Evolutionary conservation across 1,140 invertebrate species (phyloP), one percentile per base, ranked within the genome.

Genomic region (Drosophila pallidifrons): DNA sequence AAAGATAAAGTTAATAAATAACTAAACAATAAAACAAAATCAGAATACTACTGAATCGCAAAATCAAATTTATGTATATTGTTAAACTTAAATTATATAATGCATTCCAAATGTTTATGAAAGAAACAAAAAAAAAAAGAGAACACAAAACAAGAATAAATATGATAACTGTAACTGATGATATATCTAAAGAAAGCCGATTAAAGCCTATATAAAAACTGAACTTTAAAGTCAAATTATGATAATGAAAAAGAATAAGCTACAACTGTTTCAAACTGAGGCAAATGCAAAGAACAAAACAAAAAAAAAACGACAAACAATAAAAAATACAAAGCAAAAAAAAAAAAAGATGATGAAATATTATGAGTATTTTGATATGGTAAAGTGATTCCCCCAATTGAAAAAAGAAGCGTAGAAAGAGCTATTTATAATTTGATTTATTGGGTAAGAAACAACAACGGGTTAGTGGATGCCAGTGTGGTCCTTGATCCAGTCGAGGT

Each of bases 401-500:
- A 43, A 43, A 13, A 43, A n/a, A 10, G 7, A 41, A 41, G 11
- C 1, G 11, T n/a, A 3, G 2, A 43, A 13, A 5, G 2, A 35
- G 30, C 28, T 54, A 25, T 25, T 13, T 16, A 49, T 55, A 13
- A 7, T 4, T 64, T 28, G 45, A 58, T 65, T 58, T 20, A 10
- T 49, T 20, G 1, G 30, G 20, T 25, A 10, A 28, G 28, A 30
- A 47, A 25, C 20, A 20, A 16, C 43, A 47, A 35, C 10, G 3
- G 43, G 11, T 88, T 83, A 82, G n/a, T 43, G 43, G 75, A 92
- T 74, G 66, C 82, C 91, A 52, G 91, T 90, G 30, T 91, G 76
- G 0, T 65, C 58, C 64, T 87, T 59, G 55, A 95, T 94, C 95
- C 95, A 95, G 55, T 90, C 79, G 30, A 94, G 79, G 92, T 93